phyloP scores from a whole-genome alignment of 2,797 vertebrate species.

The Poeciliopsis infans region DNA sequence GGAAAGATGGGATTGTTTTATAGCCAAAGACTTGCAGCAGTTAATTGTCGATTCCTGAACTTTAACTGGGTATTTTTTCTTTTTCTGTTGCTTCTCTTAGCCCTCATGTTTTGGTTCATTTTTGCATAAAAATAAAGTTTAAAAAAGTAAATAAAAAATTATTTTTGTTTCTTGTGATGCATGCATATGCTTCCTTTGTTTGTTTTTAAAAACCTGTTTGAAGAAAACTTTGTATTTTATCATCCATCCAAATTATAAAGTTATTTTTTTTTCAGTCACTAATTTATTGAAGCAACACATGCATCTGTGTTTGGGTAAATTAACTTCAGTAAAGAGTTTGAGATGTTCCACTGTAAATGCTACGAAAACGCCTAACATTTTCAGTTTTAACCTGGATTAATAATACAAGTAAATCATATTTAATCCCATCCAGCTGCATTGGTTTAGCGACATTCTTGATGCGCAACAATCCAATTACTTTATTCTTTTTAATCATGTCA shows the following conservation, averaged over 20 bases:
- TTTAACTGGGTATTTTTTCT: too few relatives aligned
- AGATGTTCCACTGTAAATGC: background rate
- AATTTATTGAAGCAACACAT: background rate
- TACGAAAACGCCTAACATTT: background rate
- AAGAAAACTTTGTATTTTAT: too few relatives aligned
- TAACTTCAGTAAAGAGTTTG: background rate
- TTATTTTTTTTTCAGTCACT: background rate
- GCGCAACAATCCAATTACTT: background rate
- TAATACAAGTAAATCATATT: background rate
- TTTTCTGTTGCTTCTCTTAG: too few relatives aligned
- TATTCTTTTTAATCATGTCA: background rate
- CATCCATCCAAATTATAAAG: background rate
- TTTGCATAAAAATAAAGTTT: too few relatives aligned
- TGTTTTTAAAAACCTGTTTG: too few relatives aligned
- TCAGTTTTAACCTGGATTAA: background rate
- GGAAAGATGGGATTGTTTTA: too few relatives aligned
- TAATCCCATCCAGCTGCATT: background rate
- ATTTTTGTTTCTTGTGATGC: too few relatives aligned
- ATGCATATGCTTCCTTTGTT: too few relatives aligned
- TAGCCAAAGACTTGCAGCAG: too few relatives aligned
- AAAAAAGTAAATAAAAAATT: too few relatives aligned
- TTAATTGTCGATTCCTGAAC: too few relatives aligned
- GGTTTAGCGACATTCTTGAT: background rate
- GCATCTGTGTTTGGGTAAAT: background rate
- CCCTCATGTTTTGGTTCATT: too few relatives aligned